These are phyloP conservation scores for Anguilla megastoma DNA, from an alignment of 2,797 vertebrate genomes.

Conservation along the genomic window DNA sequence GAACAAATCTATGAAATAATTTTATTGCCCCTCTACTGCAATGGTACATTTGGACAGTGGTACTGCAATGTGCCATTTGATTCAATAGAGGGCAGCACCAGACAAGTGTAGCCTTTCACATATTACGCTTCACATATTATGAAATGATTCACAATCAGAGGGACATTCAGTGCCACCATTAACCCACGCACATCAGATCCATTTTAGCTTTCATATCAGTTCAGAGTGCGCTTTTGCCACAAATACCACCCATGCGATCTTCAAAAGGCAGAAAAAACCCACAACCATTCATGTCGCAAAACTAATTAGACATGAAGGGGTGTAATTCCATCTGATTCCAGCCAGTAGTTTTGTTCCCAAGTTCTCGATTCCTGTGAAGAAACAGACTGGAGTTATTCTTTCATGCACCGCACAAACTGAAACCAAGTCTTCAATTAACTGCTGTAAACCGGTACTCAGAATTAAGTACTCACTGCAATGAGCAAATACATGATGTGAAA, in stretches of 20 bases:
- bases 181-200: background rate
- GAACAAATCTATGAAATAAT: background rate
- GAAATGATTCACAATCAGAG: background rate
- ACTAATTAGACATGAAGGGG: conserved; percentile 44
- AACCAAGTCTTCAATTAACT: background rate
- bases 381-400: conserved; percentile 33
- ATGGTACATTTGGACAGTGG: no score
- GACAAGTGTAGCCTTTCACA: background rate
- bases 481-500: background rate
- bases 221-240: background rate
- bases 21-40: background rate
- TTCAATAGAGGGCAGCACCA: background rate
- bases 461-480: background rate
- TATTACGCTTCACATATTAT: background rate
- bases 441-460: background rate
- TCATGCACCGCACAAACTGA: conserved; percentile 9
- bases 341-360: background rate
- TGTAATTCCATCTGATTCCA: conserved; percentile 43
- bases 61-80: background rate
- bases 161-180: background rate
- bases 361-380: conserved; percentile 47
- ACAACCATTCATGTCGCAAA: background rate
- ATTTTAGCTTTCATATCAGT: background rate
- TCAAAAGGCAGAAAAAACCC: conserved; percentile 12
- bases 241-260: background rate